Conservation (phyloP, 2,797 vertebrate genomes). For the Oceanodroma leucorhoa region DNA sequence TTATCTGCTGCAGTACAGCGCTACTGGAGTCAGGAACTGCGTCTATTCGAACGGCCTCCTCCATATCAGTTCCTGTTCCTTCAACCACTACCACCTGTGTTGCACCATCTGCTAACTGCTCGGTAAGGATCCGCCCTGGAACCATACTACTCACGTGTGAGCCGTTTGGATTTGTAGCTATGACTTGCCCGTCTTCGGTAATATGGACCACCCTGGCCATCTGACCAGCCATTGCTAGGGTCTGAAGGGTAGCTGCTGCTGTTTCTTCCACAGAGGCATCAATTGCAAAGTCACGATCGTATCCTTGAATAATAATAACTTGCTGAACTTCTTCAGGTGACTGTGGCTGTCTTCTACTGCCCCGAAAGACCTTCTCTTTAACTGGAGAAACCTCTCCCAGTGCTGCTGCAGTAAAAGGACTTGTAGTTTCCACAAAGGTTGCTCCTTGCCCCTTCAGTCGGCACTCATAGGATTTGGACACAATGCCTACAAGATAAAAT, state of each 20-base stretch:
- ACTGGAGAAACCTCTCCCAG: conserved; percentile 72
- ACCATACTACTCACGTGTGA: conserved; percentile 73
- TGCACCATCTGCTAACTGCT: conserved; percentile 71
- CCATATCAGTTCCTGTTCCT: conserved; percentile 57
- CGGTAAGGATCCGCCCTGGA: conserved; percentile 72
- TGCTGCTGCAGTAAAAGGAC: conserved; percentile 73
- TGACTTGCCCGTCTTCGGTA: conserved; percentile 91
- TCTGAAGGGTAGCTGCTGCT: conserved; percentile 92
- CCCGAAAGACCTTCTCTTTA: conserved; percentile 57
- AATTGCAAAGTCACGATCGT: conserved; percentile 82
- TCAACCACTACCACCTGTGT: conserved; percentile 92
- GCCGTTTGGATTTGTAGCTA: conserved; percentile 78
- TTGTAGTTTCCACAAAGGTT: conserved; percentile 88
- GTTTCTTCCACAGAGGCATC: conserved; percentile 92
- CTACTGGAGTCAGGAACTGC: conserved; percentile 37
- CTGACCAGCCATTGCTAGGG: conserved; percentile 92
- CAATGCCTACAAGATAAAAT: conserved; percentile 85
- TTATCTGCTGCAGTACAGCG: conserved; percentile 71
- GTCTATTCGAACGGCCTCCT: conserved; percentile 58
- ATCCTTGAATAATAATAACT: conserved; percentile 96
- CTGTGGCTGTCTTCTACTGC: conserved; percentile 35
- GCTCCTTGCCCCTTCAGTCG: conserved; percentile 96
- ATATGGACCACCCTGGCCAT: conserved; percentile 93
- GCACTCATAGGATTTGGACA: conserved; percentile 97
- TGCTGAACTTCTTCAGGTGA: conserved; percentile 85